Evolutionary conservation across 2,888 invertebrate species (phyloP), one percentile per base, ranked within the genome.

Genomic region (Hemithea aestivaria): DNA sequence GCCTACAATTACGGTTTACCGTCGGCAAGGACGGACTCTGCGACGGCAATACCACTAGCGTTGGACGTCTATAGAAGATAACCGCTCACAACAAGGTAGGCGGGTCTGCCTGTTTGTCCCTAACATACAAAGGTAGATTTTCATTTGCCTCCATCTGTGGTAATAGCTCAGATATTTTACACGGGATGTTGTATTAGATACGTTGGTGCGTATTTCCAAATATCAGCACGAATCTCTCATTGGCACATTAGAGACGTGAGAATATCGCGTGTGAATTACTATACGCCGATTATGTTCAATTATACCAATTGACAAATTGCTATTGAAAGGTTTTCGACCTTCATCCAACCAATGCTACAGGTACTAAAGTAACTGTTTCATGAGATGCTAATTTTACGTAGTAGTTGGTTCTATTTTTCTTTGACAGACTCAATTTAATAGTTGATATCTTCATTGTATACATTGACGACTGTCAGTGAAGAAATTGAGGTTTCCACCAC

Each of bases 271-370:
- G 70, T 60, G 59, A 61, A 42, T 42, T 42, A 42, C 41, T 37
- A 34, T 53, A 66, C 56, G 62, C 54, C 66, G 55, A 62, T 69
- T 62, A 63, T 63, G 49, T 38, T 53, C 62, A 66, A 72, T 73
- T 66, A 67, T 53, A 52, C 56, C 60, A 65, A 69, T 66, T 67
- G 66, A 63, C 62, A 67, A 63, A 69, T 71, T 62, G 62, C 59
- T 65, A 54, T 73, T 56, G 69, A 67, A 72, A 74, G 62, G 61
- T 61, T 67, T 67, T 62, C 62, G 61, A 66, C 73, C 71, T 74
- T 72, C 69, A 57, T 32, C 26, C 27, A 38, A 43, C 28, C 43
- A 51, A 40, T 58, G 47, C 51, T 54, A 28, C 42, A 53, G 46
- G 46, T 22, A 24, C 35, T 27, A 26, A 26, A 26, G 27, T 27